phyloP scores from a whole-genome alignment of 1,140 invertebrate species.

The Batillaria attramentaria region DNA sequence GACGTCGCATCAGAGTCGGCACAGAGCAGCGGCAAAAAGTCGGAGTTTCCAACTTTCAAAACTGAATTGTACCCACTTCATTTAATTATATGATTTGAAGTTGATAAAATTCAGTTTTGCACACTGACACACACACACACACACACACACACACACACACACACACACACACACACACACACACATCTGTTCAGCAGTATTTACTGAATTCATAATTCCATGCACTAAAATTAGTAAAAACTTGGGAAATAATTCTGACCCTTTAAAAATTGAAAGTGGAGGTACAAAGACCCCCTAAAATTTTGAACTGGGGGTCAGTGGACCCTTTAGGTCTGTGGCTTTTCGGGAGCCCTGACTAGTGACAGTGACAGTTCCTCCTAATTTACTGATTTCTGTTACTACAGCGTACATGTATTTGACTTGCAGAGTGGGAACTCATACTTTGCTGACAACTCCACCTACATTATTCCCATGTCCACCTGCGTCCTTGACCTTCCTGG shows the following conservation, averaged over 20 bases:
- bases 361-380: not conserved
- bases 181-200: not conserved
- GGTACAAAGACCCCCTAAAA: not conserved
- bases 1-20: not conserved
- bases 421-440: conserved; percentile 21
- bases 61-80: too few species aligned
- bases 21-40: not conserved
- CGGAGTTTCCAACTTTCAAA: not conserved
- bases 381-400: not conserved
- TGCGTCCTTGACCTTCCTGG: conserved; percentile 14
- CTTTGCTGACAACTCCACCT: conserved; percentile 29
- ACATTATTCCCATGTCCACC: conserved; percentile 22
- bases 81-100: too few species aligned
- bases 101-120: too few species aligned
- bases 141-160: not conserved
- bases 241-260: not conserved
- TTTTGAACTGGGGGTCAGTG: too few species aligned
- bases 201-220: not conserved
- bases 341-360: not conserved
- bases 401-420: not conserved
- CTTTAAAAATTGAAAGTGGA: not conserved
- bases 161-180: not conserved
- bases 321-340: too few species aligned
- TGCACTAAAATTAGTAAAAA: not conserved
- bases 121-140: not conserved